Base-by-base conservation (phyloP, 2,888 invertebrate species). In the Drosophila multiciliata region DNA sequence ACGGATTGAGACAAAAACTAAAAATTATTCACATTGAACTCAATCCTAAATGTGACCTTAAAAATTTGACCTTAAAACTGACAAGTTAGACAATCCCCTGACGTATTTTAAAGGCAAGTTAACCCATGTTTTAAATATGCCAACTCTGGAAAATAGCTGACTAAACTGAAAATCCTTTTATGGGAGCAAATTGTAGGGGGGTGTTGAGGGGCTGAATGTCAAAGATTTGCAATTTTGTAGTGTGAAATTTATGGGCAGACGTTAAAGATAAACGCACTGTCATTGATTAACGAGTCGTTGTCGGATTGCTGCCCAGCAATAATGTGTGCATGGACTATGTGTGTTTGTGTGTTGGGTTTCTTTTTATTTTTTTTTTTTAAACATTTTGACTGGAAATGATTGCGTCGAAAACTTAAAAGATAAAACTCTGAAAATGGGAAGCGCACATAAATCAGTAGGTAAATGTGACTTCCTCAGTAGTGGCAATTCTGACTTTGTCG, bases 301-400 rank as follows among this genome's bases (percentile, higher is more conserved):
- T 78, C 74, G 75, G 69, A 75, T 62, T 71, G 71, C 68, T 67
- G 75, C 26, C 70, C 71, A 58, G 54, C 38, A 40, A 57, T 45
- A 40, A 63, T 54, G 73, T 64, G 38, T 55, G 36, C 35, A 36
- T 54, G 36, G 45, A 40, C 23, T 45, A 62, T 55, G 73, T 55
- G 73, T 57, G 52, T 55, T 62, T 50, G 52, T 55, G 62, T 49
- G 29, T 57, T 61, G 20, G 38, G 55, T 54, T 50, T 65, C 23
- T 69, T 52, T 66, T 72, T 73, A 1, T 3, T 20, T n/a, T 45
- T 3, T 20, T n/a, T 45, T 42, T 54, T 33, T 71, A 80, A 89
- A 90, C 73, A 73, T 85, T 86, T 90, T 90, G 87, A 88, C 77
- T 90, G 78, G 75, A 85, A 88, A 90, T 90, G 86, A 87, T 90